Evolutionary conservation across 2,888 invertebrate genomes (phyloP).

Genomic region (Leucania comma): DNA sequence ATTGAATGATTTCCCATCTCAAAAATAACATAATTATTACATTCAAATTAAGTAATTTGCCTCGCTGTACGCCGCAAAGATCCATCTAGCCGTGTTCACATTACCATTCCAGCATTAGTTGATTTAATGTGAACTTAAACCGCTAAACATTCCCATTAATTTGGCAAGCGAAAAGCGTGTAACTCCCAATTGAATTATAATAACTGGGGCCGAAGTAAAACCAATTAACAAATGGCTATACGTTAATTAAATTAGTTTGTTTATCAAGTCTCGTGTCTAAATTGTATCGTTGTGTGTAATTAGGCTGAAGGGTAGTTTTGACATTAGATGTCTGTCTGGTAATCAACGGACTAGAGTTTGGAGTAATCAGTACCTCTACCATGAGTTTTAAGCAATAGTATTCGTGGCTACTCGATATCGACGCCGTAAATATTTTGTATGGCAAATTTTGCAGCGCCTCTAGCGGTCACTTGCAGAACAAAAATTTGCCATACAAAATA

Average conservation of each 20-base stretch:
- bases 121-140: conserved; percentile 27
- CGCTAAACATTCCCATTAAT: conserved; percentile 34
- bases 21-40: not conserved
- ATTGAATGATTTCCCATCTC: too few relatives aligned
- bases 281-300: conserved; percentile 30
- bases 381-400: too few relatives aligned
- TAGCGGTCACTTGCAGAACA: too few relatives aligned
- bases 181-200: conserved; percentile 59
- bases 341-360: conserved; percentile 11
- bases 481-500: too few relatives aligned
- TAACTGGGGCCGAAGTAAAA: conserved; percentile 56
- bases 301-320: conserved; percentile 20
- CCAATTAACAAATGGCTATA: conserved; percentile 60
- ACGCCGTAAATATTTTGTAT: too few relatives aligned
- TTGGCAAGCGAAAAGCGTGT: conserved; percentile 27
- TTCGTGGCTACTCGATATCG: too few relatives aligned
- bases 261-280: conserved; percentile 36
- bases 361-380: too few relatives aligned
- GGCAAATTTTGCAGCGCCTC: too few relatives aligned
- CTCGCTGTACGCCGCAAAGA: conserved; percentile 15
- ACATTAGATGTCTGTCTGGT: conserved; percentile 17
- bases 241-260: conserved; percentile 58
- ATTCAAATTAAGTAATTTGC: not conserved
- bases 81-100: conserved; percentile 13
- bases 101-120: not conserved